Percentiles rank a stretch among this genome's conserved stretches.
Evolutionary conservation across 2,888 invertebrate genomes (phyloP).

Genomic region (Crepidodera aurea): DNA sequence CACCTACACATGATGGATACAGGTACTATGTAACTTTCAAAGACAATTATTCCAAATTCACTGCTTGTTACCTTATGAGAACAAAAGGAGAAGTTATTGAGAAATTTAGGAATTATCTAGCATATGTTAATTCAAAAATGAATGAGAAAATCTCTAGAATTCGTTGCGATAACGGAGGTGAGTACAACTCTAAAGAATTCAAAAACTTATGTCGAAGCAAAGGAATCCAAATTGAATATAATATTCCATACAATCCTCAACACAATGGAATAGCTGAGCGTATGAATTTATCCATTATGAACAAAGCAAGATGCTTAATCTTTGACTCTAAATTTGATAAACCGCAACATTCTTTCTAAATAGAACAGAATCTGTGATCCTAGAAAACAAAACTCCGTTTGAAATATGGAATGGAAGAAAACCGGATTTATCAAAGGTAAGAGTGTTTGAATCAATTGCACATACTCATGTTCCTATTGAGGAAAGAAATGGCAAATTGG

Average conservation of each 20-base stretch:
- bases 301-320: conserved; percentile 17
- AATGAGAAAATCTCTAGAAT: conserved; percentile 5
- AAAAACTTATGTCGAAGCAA: background rate
- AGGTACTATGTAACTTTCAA: conserved; percentile 33
- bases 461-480: conserved; percentile 51
- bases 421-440: conserved; percentile 50
- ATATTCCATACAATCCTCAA: conserved; percentile 7
- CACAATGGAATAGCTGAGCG: conserved; percentile 14
- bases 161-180: conserved; percentile 27
- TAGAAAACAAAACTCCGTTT: conserved; percentile 46
- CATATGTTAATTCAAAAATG: conserved; percentile 18
- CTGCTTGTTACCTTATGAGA: conserved; percentile 17
- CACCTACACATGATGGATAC: conserved; percentile 30
- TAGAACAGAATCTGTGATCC: conserved; percentile 28
- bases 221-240: conserved; percentile 11
- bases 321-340: conserved; percentile 41
- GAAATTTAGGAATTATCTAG: conserved; percentile 26
- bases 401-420: conserved; percentile 50
- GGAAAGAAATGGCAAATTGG: conserved; percentile 39
- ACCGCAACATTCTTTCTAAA: conserved; percentile 46
- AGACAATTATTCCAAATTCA: conserved; percentile 33
- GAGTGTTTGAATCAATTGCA: conserved; percentile 49
- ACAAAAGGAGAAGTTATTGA: conserved; percentile 26
- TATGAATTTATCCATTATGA: conserved; percentile 7
- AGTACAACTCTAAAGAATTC: conserved; percentile 10